Percentiles rank a stretch among this genome's conserved stretches.
These are phyloP conservation scores for Spizaetus ornatus DNA, from an alignment of 2,113 vertebrate genomes.

Conservation along the genomic window DNA sequence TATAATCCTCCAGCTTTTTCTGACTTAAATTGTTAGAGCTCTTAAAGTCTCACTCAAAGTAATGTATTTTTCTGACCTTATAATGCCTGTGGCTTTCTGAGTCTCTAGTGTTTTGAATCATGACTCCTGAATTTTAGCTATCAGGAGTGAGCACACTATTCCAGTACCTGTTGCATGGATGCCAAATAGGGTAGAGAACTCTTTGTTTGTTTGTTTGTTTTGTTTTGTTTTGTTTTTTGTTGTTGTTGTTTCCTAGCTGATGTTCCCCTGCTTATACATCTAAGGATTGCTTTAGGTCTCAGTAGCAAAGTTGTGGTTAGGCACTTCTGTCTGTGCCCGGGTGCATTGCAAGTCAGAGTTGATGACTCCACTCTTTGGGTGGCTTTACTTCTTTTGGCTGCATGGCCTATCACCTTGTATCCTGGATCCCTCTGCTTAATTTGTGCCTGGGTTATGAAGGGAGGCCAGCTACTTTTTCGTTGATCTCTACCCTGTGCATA, in stretches of 20 bases:
- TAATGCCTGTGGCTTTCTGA: neutral
- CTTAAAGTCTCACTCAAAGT: neutral
- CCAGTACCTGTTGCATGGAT: neutral
- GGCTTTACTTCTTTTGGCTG: neutral
- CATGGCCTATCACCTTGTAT: neutral
- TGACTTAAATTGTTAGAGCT: neutral
- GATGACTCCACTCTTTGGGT: neutral
- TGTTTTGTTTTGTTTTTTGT: too few relatives aligned
- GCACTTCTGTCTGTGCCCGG: neutral
- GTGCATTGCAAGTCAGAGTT: neutral
- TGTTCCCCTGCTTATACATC: neutral
- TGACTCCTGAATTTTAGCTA: neutral
- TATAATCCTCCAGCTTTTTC: neutral
- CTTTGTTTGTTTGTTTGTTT: neutral
- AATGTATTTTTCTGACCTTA: neutral
- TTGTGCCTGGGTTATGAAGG: neutral
- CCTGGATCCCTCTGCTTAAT: neutral
- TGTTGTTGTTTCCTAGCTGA: neutral
- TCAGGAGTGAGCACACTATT: neutral
- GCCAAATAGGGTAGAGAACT: neutral
- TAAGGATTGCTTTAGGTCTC: neutral
- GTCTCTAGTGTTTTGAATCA: neutral
- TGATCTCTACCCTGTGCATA: neutral
- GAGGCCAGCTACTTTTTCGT: neutral
- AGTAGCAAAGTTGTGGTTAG: neutral